Percentiles rank a stretch among this genome's conserved stretches.
Evolutionary conservation across 2,888 invertebrate species (phyloP).

Genomic region (Apamea sordens): DNA sequence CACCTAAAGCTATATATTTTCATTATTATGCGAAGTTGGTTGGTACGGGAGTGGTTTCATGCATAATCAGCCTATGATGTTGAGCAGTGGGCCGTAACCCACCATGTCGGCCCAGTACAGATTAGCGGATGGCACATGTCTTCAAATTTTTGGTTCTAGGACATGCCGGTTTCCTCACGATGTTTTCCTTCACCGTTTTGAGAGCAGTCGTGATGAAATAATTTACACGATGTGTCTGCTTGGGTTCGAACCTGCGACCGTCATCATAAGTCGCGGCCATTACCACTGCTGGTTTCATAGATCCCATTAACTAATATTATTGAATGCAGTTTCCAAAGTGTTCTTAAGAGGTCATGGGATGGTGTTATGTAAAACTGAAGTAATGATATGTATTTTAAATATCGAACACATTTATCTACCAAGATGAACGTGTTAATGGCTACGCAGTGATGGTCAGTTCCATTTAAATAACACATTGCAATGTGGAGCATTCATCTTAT

Average conservation of each 20-base stretch:
- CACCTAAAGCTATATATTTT: neutral
- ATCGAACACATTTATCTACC: slow-evolving; percentile 60
- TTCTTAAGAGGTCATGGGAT: slow-evolving; percentile 9
- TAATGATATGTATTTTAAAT: slow-evolving; percentile 58
- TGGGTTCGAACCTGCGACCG: neutral
- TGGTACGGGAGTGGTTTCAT: neutral
- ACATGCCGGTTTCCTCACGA: neutral
- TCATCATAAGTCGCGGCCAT: neutral
- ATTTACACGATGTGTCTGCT: neutral
- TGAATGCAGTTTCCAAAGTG: slow-evolving; percentile 16
- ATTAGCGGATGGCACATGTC: neutral
- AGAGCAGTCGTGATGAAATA: neutral
- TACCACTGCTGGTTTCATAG: neutral
- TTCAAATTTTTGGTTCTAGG: neutral
- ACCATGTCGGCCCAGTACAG: neutral
- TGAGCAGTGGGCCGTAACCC: neutral
- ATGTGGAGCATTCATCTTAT: slow-evolving; percentile 53
- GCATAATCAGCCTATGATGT: neutral
- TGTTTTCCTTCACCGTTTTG: neutral
- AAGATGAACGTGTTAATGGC: slow-evolving; percentile 66
- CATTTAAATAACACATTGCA: slow-evolving; percentile 58
- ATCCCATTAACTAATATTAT: slow-evolving; percentile 15
- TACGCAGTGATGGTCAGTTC: slow-evolving; percentile 60
- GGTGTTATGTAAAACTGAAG: slow-evolving; percentile 48
- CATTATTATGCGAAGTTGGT: neutral